Base-by-base conservation (phyloP, 2,888 invertebrate genomes). In the Cantharis lateralis region DNA sequence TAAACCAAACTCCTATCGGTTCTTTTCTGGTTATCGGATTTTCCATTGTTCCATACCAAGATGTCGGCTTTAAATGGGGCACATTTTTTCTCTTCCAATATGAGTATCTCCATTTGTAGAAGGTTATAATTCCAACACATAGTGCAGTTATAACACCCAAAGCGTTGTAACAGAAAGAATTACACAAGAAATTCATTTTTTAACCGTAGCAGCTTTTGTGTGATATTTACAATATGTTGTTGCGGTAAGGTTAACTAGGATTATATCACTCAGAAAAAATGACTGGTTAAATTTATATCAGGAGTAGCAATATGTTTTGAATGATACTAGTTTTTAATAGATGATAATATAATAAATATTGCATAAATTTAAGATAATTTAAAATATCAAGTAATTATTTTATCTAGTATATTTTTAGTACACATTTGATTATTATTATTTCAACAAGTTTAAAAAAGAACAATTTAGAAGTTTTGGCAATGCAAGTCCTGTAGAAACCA, bases 161-260 rank as follows among this genome's bases (percentile, higher is more conserved):
- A 0, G 61, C 15, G 1, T 61, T 26, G 7, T 13, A 48, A n/a
- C n/a, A 48, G n/a, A 48, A n/a, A 7, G n/a, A 48, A 7, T n/a
- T n/a, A 48, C 9, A 7, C 2, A n/a, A 7, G n/a, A 48, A n/a
- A 48, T 1, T n/a, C 48, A 48, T 48, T 48, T 48, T 48, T 7
- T 9, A 24, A 24, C 7, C 24, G n/a, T n/a, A 7, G 26, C 11
- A 7, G 26, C 11, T 28, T 85, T 85, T 32, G 83, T 82, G 20
- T 85, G 85, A 64, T 85, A 86, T 0, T 84, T 84, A 62, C 85
- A 70, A 28, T 28, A 71, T 82, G 84, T 0, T 20, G 20, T 20
- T 5, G 0, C 69, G 32, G 24, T 71, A 72, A 1, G 20, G 48
- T n/a, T n/a, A 64, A 63, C 3, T 7, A 1, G 0, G 11, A 1